These are phyloP conservation scores for Leptoteleia sp. DNA, from an alignment of 1,140 invertebrate genomes.

Conservation along the genomic window DNA sequence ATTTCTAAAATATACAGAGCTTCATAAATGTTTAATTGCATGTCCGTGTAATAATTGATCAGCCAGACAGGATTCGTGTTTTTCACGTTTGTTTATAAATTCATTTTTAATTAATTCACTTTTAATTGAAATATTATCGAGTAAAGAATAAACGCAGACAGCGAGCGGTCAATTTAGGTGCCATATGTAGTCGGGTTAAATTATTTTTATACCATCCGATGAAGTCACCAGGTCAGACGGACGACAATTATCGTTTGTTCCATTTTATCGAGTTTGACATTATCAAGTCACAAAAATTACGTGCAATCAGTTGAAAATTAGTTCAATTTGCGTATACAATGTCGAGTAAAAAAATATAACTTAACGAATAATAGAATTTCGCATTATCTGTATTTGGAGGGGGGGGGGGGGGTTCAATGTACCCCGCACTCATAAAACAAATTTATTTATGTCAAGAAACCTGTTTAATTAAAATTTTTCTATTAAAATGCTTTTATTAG, in stretches of 20 bases:
- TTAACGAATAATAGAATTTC: too few relatives aligned
- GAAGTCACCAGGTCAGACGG: conserved; percentile 45
- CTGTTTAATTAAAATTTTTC: too few relatives aligned
- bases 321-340: too few relatives aligned
- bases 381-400: too few relatives aligned
- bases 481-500: too few relatives aligned
- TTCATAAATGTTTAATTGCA: conserved; percentile 16
- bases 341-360: too few relatives aligned
- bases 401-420: too few relatives aligned
- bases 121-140: conserved; percentile 46
- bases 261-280: conserved; percentile 21
- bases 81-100: conserved; percentile 31
- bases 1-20: conserved; percentile 35
- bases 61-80: conserved; percentile 41
- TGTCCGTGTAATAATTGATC: conserved; percentile 29
- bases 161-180: conserved; percentile 23
- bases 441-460: too few relatives aligned
- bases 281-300: conserved; percentile 31
- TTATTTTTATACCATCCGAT: conserved; percentile 46
- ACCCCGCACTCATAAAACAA: too few relatives aligned
- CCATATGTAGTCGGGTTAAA: conserved; percentile 24
- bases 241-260: conserved; percentile 45
- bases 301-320: too few relatives aligned
- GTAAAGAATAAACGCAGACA: conserved; percentile 34
- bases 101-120: conserved; percentile 38